These are phyloP conservation scores for Misgurnus mizolepis DNA, from an alignment of 2,113 vertebrate genomes.

Conservation along the genomic window DNA sequence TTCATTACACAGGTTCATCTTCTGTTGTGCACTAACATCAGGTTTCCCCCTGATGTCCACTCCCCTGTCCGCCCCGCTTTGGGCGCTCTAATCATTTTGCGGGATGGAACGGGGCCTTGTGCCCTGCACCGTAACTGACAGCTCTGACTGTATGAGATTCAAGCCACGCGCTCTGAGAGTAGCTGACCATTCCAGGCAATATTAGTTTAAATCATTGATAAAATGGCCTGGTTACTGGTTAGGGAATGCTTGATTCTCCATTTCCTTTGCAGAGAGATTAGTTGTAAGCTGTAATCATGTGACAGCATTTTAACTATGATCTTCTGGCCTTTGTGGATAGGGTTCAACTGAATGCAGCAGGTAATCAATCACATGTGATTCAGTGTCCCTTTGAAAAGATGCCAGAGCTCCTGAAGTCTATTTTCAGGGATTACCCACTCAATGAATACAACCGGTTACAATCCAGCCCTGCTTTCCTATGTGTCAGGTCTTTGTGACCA, in stretches of 20 bases:
- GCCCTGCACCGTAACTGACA: conserved; percentile 39
- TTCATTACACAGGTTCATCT: conserved; percentile 66
- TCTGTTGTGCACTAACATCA: conserved; percentile 53
- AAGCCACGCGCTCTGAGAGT: conserved; percentile 5
- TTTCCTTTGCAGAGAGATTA: conserved; percentile 15
- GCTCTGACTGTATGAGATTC: conserved; percentile 30
- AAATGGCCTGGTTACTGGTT: conserved; percentile 13
- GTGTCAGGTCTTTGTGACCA: background rate
- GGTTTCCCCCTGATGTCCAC: conserved; percentile 45
- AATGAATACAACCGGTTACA: conserved; percentile 57
- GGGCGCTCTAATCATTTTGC: conserved; percentile 44
- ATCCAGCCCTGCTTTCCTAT: conserved; percentile 31
- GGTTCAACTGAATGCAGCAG: conserved; percentile 43
- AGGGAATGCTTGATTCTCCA: background rate
- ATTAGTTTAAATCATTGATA: conserved; percentile 33
- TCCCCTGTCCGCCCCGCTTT: conserved; percentile 26
- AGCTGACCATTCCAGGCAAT: background rate
- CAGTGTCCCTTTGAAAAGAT: conserved; percentile 63
- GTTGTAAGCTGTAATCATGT: conserved; percentile 1
- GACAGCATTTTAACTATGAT: conserved; percentile 19
- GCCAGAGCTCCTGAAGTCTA: conserved; percentile 57
- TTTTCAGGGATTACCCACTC: conserved; percentile 63
- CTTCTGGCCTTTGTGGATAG: conserved; percentile 9
- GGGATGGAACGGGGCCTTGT: conserved; percentile 13
- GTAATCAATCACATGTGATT: conserved; percentile 62